phyloP scores from a whole-genome alignment of 2,888 invertebrate species.

The Pinctada fucata region DNA sequence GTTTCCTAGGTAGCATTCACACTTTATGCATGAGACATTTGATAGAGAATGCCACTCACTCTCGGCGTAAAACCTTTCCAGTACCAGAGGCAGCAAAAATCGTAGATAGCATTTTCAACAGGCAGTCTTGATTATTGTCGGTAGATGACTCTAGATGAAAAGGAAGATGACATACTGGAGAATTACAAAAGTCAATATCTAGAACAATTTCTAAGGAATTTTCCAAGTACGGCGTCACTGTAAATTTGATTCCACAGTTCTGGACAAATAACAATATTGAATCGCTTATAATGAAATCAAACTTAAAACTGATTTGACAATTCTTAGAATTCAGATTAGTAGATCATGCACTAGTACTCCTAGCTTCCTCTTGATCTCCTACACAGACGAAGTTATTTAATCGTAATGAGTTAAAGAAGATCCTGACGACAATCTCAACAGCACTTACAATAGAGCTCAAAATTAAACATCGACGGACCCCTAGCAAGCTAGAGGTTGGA shows the following conservation, averaged over 20 bases:
- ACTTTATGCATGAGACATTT: neutral
- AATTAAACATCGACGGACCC: too few relatives aligned
- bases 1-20: neutral
- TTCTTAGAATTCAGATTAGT: neutral
- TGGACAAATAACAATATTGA: conserved; percentile 27
- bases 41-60: neutral
- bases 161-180: neutral
- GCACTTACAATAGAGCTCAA: too few relatives aligned
- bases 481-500: too few relatives aligned
- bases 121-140: neutral
- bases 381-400: conserved; percentile 2
- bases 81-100: neutral
- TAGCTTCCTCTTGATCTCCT: neutral
- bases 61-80: too few relatives aligned
- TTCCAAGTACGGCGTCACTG: neutral
- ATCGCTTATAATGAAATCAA: conserved; percentile 15
- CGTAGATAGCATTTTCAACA: neutral
- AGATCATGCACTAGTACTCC: neutral
- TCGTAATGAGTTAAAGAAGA: too few relatives aligned
- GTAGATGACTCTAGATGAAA: neutral
- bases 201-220: too few relatives aligned
- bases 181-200: too few relatives aligned
- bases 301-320: conserved; percentile 12
- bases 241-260: neutral
- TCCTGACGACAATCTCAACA: too few relatives aligned